Conservation (phyloP, 2,888 invertebrate genomes). For the Sialis lutaria region DNA sequence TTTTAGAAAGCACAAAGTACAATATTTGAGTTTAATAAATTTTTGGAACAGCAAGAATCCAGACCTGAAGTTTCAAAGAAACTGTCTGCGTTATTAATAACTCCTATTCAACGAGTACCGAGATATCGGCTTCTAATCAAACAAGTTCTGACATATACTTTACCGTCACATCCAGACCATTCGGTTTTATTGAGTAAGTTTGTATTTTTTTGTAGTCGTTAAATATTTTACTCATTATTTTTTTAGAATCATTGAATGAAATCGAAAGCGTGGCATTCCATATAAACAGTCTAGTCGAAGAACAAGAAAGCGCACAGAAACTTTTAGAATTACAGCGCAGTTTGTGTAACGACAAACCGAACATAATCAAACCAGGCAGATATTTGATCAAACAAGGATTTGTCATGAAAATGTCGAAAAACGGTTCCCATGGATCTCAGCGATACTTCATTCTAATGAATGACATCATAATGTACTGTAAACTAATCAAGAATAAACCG, state of each 20-base stretch:
- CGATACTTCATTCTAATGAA: slow-evolving; percentile 53
- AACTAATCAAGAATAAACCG: slow-evolving; percentile 35
- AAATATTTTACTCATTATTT: slow-evolving; percentile 6
- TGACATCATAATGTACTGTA: slow-evolving; percentile 58
- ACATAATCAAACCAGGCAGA: slow-evolving; percentile 49
- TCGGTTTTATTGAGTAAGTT: slow-evolving; percentile 29
- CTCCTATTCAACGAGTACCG: slow-evolving; percentile 63
- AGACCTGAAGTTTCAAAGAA: slow-evolving; percentile 52
- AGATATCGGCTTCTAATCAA: slow-evolving; percentile 54
- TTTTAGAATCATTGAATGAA: slow-evolving; percentile 43
- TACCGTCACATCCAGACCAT: slow-evolving; percentile 36
- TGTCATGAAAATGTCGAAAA: slow-evolving; percentile 35
- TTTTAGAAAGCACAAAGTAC: slow-evolving; percentile 29
- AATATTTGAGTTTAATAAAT: slow-evolving; percentile 34
- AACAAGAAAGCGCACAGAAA: slow-evolving; percentile 53
- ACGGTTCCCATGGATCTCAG: slow-evolving; percentile 25
- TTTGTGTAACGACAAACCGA: slow-evolving; percentile 39
- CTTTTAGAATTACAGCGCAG: slow-evolving; percentile 48
- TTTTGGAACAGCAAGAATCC: slow-evolving; percentile 43
- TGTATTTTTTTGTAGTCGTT: slow-evolving; percentile 3
- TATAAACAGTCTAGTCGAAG: slow-evolving; percentile 53
- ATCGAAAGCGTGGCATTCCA: slow-evolving; percentile 50
- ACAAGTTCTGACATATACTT: slow-evolving; percentile 44
- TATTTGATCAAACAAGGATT: slow-evolving; percentile 49
- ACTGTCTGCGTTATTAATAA: slow-evolving; percentile 52